Base-by-base conservation (phyloP, 2,797 vertebrate species). In the Cirrhinus mrigala region DNA sequence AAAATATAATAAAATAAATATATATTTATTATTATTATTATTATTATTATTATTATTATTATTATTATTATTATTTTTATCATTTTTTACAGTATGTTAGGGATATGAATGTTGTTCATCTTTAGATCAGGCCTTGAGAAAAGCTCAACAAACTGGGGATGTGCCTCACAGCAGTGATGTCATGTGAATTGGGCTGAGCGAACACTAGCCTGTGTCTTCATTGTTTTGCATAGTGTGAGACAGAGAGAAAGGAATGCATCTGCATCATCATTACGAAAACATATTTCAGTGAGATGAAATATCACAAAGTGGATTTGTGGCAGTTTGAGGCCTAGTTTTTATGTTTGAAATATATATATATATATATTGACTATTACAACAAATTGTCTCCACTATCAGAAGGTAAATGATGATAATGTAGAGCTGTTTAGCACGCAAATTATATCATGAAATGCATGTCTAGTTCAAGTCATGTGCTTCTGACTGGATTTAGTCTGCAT, bases 151-250 rank as follows among this genome's bases (percentile, higher is more conserved):
- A 79, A 69, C 58, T 15, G 14, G 7, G 27, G 82, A 82, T 56
- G 79, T 85, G 79, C 82, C 87, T 82, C 12, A 1, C 5, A 46
- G 56, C 78, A 60, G 2, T 91, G 88, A 91, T 90, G 90, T 91
- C 90, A 90, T 90, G 84, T 88, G 87, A 89, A 88, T 75, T 46
- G 27, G 75, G 48, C 73, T 87, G 24, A 52, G 69, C 9, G 22
- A 85, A 77, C 58, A 54, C 52, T 58, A 71, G 29, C 64, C 56
- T 73, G 66, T 52, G 68, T 88, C n/a, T 33, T 79, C 81, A 86
- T 89, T 86, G 88, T 90, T 81, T 87, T 83, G 74, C 58, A 14
- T 40, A 78, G 79, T 9, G 2, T 84, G 82, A 88, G 90, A 82
- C 58, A 80, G 24, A 58, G 77, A 22, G 80, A 29, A 29, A 37